These are phyloP conservation scores for Lottia gigantea DNA, from an alignment of 2,888 invertebrate genomes.

Conservation along the genomic window DNA sequence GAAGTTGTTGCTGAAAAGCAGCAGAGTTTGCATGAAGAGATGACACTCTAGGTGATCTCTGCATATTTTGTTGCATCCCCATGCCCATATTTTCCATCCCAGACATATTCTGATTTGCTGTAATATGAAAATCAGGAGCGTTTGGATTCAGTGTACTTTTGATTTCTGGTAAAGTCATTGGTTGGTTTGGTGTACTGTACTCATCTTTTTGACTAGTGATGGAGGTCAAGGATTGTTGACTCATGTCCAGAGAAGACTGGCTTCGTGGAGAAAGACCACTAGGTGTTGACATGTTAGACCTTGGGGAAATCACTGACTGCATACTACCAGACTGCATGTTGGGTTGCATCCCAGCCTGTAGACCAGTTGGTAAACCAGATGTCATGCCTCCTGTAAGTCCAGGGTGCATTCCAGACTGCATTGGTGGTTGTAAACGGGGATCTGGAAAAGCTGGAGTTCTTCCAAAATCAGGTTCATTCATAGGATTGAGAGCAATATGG, in stretches of 20 bases:
- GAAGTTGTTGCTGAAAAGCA: neutral
- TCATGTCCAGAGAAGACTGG: conserved; percentile 33
- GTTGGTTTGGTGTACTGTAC: conserved; percentile 63
- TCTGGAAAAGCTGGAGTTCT: conserved; percentile 57
- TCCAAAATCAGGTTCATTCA: conserved; percentile 26
- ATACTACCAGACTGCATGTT: neutral
- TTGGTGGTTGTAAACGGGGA: conserved; percentile 13
- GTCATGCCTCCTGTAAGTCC: too few species aligned
- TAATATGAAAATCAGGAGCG: conserved; percentile 77
- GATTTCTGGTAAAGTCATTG: conserved; percentile 67
- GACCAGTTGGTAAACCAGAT: too few species aligned
- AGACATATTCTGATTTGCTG: conserved; percentile 23
- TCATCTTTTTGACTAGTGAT: conserved; percentile 54
- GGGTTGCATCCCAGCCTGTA: neutral
- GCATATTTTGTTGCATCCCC: neutral
- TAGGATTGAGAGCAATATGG: conserved; percentile 28
- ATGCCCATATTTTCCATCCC: conserved; percentile 20
- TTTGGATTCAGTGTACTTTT: conserved; percentile 80
- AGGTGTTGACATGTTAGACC: conserved; percentile 44
- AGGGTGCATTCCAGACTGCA: too few species aligned
- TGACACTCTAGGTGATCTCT: neutral
- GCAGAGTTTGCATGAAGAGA: neutral
- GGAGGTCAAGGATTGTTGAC: conserved; percentile 36
- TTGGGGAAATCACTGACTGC: conserved; percentile 46
- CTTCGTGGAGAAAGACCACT: conserved; percentile 37